Evolutionary conservation across 2,113 vertebrate genomes (phyloP), one percentile per base, ranked within the genome.

Genomic region (Alces alces): DNA sequence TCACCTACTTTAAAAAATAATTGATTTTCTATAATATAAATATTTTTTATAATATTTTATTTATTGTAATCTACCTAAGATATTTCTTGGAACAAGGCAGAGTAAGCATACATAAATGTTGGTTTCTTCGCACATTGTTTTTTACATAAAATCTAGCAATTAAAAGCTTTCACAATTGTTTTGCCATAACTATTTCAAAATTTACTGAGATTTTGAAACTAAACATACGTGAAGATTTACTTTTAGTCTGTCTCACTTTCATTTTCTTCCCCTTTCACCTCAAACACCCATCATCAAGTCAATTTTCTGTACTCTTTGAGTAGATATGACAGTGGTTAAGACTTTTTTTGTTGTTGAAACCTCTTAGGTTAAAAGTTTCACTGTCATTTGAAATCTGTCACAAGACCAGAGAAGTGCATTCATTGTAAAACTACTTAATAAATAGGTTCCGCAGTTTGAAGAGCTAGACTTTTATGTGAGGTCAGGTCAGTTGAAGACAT

Each of bases 401-500:
- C 82, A 97, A 98, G 97, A 96, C 89, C 93, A 97, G 86, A 96
- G 97, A 96, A 52, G 19, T 96, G 80, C 84, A 95, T 97, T 98
- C 93, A 78, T 98, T 98, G 95, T 64, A 84, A 50, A 96, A 97
- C 97, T 98, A 95, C 98, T 98, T 97, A 97, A 96, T 98, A 98
- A 98, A 89, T 97, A 91, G 94, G 85, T 94, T 60, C 82, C 33
- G 95, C 73, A 95, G 97, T 96, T 95, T 92, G 94, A 98, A 97
- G 97, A 97, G 47, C 66, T 97, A 97, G 98, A 96, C 97, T 98
- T 98, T 97, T 98, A 94, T 98, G 96, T 97, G 98, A 97, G 95
- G 97, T 98, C 97, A 98, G 96, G 93, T 97, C 96, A 97, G 96
- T 97, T 94, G 94, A 98, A 98, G 97, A 96, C 95, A 98, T 98